phyloP scores from a whole-genome alignment of 2,113 vertebrate species.

The Micromys minutus region DNA sequence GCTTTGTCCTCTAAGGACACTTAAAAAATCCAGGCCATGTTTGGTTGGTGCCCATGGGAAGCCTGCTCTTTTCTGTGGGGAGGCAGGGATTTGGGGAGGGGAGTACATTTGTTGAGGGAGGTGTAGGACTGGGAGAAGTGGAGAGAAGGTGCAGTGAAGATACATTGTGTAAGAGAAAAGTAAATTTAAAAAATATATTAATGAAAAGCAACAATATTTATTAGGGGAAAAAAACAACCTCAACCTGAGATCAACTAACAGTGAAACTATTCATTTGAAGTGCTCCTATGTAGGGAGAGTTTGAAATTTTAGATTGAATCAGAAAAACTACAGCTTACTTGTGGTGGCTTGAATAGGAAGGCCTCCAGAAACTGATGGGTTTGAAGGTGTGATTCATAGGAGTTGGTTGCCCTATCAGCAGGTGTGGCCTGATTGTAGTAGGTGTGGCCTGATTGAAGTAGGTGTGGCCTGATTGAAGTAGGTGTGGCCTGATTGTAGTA shows the following conservation, averaged over 20 bases:
- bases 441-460: no score
- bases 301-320: slow-evolving; percentile 18
- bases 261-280: neutral
- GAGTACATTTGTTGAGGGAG: neutral
- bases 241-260: neutral
- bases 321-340: neutral
- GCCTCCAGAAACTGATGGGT: neutral
- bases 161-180: neutral
- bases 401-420: neutral
- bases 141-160: neutral
- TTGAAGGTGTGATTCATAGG: neutral
- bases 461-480: no score
- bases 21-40: neutral
- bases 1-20: no score
- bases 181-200: neutral
- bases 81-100: neutral
- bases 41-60: neutral
- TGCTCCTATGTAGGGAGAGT: neutral
- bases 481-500: no score
- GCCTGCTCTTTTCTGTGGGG: neutral
- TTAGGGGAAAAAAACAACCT: neutral
- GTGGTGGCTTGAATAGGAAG: neutral
- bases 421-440: neutral
- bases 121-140: neutral
- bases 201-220: neutral